Evolutionary conservation across 2,888 invertebrate species (phyloP), one percentile per base, ranked within the genome.

Genomic region (Bimastos eiseni): DNA sequence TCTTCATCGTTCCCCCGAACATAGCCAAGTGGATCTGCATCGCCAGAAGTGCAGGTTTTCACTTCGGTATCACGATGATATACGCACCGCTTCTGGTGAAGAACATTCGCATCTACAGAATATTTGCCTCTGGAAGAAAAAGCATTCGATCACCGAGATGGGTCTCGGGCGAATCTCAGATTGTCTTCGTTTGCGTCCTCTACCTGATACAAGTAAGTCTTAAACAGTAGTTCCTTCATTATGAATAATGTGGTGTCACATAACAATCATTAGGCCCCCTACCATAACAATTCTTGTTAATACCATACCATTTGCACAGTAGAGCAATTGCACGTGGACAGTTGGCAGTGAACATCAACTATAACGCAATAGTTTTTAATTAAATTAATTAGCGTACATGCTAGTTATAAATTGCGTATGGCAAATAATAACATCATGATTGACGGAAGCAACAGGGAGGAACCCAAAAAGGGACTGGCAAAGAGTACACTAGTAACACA

Each of bases 41-140:
- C 15, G 49, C 90, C 33, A 30, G 55, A 30, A 89, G 89, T 13
- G 84, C 93, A 83, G 91, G 92, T 24, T 93, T 93, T 88, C 91
- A 92, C 83, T 88, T 93, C 30, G 91, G 92, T 49, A 92, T 93
- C 90, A 89, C 92, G 15, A 89, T 92, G 55, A 91, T 93, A 33
- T 93, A 93, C 91, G 92, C 92, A 0, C 92, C 93, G 8, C 91
- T 93, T n/a, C 91, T 93, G 24, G 92, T 92, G 33, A 92, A 93
- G 55, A 92, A 93, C 0, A 90, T 90, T 44, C 36, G 93, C 21
- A 92, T 93, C 44, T 93, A 92, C 91, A 89, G 93, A n/a, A 93
- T 93, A 83, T 93, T 93, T 86, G 90, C 91, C n/a, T 91, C 91
- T 89, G 92, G 92, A 1, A 90, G 91, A 89, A 92, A 91, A 44